These are phyloP conservation scores for Drosophila kokeensis DNA, from an alignment of 2,888 invertebrate species.

Conservation along the genomic window DNA sequence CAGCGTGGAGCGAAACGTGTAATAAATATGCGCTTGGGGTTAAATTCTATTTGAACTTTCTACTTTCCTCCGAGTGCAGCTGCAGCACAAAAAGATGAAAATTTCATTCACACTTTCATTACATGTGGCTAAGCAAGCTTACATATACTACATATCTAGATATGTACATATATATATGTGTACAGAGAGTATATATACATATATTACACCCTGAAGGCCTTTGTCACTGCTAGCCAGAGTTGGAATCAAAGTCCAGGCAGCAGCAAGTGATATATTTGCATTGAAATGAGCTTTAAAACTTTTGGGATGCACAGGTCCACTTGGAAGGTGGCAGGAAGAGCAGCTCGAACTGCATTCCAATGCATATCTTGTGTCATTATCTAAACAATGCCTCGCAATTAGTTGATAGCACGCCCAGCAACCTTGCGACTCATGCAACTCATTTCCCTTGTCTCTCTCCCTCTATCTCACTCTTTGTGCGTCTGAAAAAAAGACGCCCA, in stretches of 20 bases:
- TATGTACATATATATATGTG: background rate
- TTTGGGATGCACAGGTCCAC: constrained; percentile 3
- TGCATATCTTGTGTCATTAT: constrained; percentile 36
- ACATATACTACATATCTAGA: background rate
- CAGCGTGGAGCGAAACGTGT: constrained; percentile 33
- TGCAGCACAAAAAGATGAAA: constrained; percentile 44
- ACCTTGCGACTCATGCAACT: constrained; percentile 58
- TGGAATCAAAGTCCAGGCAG: constrained; percentile 25
- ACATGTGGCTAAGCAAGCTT: constrained; percentile 41
- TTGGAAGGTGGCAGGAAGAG: constrained; percentile 27
- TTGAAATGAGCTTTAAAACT: constrained; percentile 55
- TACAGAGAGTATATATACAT: constrained; percentile 34
- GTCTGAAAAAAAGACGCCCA: constrained; percentile 60
- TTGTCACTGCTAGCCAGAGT: constrained; percentile 52
- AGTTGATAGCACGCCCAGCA: constrained; percentile 57
- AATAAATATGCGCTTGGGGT: constrained; percentile 78
- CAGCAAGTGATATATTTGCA: constrained; percentile 44
- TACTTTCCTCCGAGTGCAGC: constrained; percentile 44
- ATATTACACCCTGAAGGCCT: constrained; percentile 74
- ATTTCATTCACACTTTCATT: constrained; percentile 78
- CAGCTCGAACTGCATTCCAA: constrained; percentile 41
- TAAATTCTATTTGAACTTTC: constrained; percentile 77
- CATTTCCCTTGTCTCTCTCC: constrained; percentile 56
- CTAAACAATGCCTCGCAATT: constrained; percentile 67
- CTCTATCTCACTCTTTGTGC: background rate